Conservation (phyloP, 2,888 invertebrate species). For the Xestia sexstrigata region DNA sequence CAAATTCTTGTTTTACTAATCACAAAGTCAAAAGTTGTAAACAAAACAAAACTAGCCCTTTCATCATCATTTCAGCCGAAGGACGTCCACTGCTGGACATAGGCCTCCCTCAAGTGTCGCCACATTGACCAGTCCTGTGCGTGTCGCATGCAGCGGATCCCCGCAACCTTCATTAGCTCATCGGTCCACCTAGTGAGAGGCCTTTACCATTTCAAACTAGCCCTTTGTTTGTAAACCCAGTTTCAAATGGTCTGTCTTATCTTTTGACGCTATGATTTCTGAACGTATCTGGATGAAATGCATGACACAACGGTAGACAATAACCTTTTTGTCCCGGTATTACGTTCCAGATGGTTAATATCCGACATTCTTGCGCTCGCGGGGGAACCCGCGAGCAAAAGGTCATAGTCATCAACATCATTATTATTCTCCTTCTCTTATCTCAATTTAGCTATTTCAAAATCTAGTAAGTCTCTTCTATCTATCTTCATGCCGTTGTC, state of each 20-base stretch:
- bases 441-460: background rate
- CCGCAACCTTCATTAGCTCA: no score
- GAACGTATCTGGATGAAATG: background rate
- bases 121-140: no score
- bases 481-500: no score
- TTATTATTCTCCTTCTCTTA: background rate
- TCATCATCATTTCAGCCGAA: no score
- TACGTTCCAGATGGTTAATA: background rate
- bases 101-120: no score
- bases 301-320: background rate
- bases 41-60: background rate
- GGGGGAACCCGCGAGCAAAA: background rate
- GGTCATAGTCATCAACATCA: background rate
- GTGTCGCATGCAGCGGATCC: no score
- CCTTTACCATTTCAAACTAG: no score
- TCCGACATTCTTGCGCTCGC: background rate
- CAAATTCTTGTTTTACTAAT: background rate
- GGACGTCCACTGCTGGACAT: no score
- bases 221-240: background rate
- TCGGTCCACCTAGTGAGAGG: no score
- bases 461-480: background rate
- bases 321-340: background rate
- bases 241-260: background rate
- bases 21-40: background rate
- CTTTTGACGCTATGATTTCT: no score